Base-by-base conservation (phyloP, 2,797 vertebrate genomes). In the Prunella strophiata region DNA sequence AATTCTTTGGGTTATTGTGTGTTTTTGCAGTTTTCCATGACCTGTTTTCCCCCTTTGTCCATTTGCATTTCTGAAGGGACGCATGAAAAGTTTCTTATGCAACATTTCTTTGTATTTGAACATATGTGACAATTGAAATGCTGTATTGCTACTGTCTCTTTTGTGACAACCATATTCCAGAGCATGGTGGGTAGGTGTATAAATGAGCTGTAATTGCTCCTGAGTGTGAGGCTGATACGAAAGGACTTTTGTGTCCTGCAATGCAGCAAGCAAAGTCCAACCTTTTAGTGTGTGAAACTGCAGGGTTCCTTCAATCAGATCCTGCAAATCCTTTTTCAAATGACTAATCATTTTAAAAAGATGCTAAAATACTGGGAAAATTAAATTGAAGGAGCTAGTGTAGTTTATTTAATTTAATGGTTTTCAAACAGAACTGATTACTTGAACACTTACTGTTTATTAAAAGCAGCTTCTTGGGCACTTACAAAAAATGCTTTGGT, bases 171-270 rank as follows among this genome's bases (percentile, higher is more conserved):
- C 20, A 1, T 61, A 22, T 84, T 86, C 62, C 80, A 63, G 23
- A 63, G 89, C 34, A 45, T 66, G 79, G 32, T 85, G 70, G 78
- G 51, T 78, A 78, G 59, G 16, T 84, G 62, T 87, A 43, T 61
- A 66, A 93, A 74, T 42, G 55, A 88, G 47, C 75, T 92, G 40
- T 83, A 65, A 78, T 92, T 88, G 40, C 48, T 86, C 34, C 40
- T 0, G 0, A 50, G 42, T 54, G 48, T 59, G n/a, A 91, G 70
- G 48, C 72, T 70, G 40, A 66, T 91, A 26, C 0, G 0, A 75
- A 86, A 52, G 76, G 65, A 52, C 36, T n/a, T 48, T 58, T 36
- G 42, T 54, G 76, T 81, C 70, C 87, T 93, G 86, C 89, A 91
- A 11, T 58, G 65, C 87, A 83, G 81, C 63, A 87, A 67, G 73